Conservation (phyloP, 2,113 vertebrate genomes). For the Catharus bicknelli region DNA sequence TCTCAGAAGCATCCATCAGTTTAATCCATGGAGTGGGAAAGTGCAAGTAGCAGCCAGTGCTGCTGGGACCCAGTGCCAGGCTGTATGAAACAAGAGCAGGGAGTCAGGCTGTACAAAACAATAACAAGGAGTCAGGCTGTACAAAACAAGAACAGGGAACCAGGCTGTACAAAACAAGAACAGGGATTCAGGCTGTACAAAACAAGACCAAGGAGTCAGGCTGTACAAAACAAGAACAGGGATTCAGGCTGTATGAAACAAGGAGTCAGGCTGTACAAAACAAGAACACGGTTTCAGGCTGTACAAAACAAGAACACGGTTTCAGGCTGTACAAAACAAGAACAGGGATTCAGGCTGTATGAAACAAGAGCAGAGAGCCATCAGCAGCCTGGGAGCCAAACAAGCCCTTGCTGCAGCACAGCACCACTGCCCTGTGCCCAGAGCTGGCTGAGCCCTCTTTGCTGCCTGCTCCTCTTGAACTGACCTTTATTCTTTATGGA, state of each 20-base stretch:
- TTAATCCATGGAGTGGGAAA: background rate
- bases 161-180: background rate
- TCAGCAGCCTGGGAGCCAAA: background rate
- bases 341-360: background rate
- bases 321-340: background rate
- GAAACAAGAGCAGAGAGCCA: background rate
- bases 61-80: background rate
- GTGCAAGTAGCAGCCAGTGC: background rate
- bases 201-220: background rate
- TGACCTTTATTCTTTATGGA: fast-evolving
- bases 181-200: background rate
- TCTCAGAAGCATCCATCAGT: background rate
- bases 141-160: background rate
- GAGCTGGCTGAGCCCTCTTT: background rate
- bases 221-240: no score
- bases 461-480: background rate
- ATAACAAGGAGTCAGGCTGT: background rate
- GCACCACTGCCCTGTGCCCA: background rate
- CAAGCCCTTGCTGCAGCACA: background rate
- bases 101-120: background rate
- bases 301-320: background rate
- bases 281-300: background rate
- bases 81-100: background rate
- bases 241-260: background rate
- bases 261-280: background rate